These are phyloP conservation scores for Enteromius trimaculatus DNA, from an alignment of 2,797 vertebrate species.

Conservation along the genomic window DNA sequence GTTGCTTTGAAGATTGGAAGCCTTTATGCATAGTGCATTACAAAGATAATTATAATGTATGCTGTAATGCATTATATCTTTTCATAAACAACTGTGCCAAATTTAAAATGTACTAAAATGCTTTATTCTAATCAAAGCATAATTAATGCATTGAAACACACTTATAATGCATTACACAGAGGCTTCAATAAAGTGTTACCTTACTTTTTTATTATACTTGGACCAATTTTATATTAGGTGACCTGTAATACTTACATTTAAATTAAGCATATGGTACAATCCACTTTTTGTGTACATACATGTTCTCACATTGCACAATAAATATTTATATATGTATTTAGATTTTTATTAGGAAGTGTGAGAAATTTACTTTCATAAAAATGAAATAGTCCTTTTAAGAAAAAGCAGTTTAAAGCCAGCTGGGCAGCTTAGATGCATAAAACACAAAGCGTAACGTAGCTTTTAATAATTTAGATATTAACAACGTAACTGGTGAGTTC, in stretches of 20 bases:
- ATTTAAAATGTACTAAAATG: not conserved
- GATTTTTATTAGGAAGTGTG: not conserved
- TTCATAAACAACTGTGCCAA: not conserved
- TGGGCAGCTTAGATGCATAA: not conserved
- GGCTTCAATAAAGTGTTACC: not conserved
- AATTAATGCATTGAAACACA: not conserved
- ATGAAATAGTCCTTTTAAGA: not conserved
- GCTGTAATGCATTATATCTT: not conserved
- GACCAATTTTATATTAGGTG: too few relatives aligned
- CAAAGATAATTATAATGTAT: not conserved
- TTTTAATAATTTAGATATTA: slow-evolving; percentile 47
- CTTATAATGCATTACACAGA: not conserved
- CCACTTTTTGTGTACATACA: too few relatives aligned
- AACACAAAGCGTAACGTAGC: slow-evolving; percentile 1
- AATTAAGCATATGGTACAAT: too few relatives aligned
- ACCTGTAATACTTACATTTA: too few relatives aligned
- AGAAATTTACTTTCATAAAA: not conserved
- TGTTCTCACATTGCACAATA: too few relatives aligned
- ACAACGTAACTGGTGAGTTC: slow-evolving; percentile 24
- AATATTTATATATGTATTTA: too few relatives aligned
- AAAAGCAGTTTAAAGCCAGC: not conserved
- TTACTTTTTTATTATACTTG: not conserved
- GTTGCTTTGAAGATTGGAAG: not conserved
- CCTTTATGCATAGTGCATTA: not conserved
- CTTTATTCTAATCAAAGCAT: not conserved